phyloP scores from a whole-genome alignment of 2,888 invertebrate species.

The Trileptium ribeirensis region DNA sequence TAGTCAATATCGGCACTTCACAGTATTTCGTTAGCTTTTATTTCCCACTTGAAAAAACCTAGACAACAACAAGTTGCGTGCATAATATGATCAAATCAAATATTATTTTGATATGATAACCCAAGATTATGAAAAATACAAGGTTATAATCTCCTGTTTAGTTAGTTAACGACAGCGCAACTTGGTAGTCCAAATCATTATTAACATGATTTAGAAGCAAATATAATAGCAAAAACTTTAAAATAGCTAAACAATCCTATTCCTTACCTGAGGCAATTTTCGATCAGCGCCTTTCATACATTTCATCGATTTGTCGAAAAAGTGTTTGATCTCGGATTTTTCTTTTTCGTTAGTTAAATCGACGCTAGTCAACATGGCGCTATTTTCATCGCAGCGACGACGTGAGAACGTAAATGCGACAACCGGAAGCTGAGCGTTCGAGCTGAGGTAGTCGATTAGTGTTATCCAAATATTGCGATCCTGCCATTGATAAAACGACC shows the following conservation, averaged over 20 bases:
- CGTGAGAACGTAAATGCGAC: conserved; percentile 88
- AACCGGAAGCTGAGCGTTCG: conserved; percentile 76
- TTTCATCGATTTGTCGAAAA: conserved; percentile 75
- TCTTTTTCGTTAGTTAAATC: conserved; percentile 77
- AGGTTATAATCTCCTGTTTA: not conserved
- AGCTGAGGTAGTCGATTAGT: conserved; percentile 72
- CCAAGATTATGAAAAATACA: not conserved
- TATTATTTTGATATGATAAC: too few relatives aligned
- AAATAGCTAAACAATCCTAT: too few relatives aligned
- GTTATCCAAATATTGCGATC: conserved; percentile 75
- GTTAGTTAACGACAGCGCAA: too few relatives aligned
- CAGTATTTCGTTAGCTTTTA: too few relatives aligned
- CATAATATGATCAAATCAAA: too few relatives aligned
- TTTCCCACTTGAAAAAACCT: too few relatives aligned
- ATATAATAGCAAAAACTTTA: too few relatives aligned
- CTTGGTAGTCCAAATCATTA: too few relatives aligned
- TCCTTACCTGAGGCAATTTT: conserved; percentile 70
- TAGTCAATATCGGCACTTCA: too few relatives aligned
- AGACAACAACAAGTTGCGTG: too few relatives aligned
- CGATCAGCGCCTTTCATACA: conserved; percentile 77
- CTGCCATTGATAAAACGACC: too few relatives aligned
- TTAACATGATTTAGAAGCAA: too few relatives aligned
- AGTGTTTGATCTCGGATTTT: conserved; percentile 69
- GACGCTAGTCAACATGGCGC: conserved; percentile 59
- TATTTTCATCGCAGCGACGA: conserved; percentile 67